Percentiles rank a stretch among this genome's conserved stretches.
phyloP scores from a whole-genome alignment of 2,113 vertebrate genomes.

The Heterotilapia buettikoferi region DNA sequence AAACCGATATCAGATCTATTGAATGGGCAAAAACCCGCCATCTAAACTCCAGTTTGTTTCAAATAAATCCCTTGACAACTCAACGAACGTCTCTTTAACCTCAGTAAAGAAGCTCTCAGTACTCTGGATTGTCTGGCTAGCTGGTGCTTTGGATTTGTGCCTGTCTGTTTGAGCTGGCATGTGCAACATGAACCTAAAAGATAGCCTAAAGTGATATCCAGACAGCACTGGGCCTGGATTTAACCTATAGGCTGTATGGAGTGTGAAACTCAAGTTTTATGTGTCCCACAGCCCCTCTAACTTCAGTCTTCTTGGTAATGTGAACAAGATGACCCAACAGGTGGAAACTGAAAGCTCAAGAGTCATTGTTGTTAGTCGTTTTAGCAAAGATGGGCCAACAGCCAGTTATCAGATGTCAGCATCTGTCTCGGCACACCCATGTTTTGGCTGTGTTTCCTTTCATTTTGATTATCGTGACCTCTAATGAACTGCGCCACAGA shows the following conservation, averaged over 20 bases:
- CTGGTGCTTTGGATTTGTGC: not conserved
- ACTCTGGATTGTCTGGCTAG: not conserved
- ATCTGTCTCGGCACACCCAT: not conserved
- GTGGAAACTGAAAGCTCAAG: not conserved
- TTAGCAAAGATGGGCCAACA: not conserved
- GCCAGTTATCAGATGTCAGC: not conserved
- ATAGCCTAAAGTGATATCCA: not conserved
- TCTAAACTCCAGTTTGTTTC: not conserved
- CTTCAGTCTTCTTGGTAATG: not conserved
- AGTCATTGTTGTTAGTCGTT: not conserved
- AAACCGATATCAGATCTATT: not conserved
- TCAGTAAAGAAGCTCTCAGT: not conserved
- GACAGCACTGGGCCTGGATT: not conserved
- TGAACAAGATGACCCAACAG: not conserved
- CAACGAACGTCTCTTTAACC: not conserved
- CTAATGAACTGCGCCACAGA: not conserved
- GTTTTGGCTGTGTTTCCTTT: not conserved
- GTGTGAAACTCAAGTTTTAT: not conserved
- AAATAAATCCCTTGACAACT: not conserved
- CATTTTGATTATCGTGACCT: not conserved
- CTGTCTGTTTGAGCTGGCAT: not conserved
- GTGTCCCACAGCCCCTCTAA: not conserved
- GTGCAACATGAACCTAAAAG: not conserved
- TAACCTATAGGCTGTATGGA: not conserved
- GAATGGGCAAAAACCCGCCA: not conserved